Conservation (phyloP, 2,113 vertebrate species). For the Elachura formosa region DNA sequence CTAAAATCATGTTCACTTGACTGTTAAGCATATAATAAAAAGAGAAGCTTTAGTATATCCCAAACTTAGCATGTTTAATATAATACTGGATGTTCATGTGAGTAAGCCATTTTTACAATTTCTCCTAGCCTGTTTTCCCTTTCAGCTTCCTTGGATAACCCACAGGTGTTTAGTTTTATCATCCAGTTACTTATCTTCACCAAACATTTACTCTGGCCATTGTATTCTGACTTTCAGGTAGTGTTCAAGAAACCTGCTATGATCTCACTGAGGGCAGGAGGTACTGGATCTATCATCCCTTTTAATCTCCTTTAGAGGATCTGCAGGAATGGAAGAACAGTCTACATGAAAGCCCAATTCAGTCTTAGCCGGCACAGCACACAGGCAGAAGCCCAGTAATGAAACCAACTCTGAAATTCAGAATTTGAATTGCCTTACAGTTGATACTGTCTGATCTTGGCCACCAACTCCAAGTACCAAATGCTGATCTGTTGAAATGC, state of each 20-base stretch:
- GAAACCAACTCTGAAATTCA: not conserved
- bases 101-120: not conserved
- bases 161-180: not conserved
- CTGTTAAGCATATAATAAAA: conserved; percentile 14
- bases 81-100: not conserved
- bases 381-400: not conserved
- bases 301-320: not conserved
- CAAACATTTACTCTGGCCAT: conserved; percentile 2
- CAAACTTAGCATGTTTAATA: not conserved
- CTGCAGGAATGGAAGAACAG: not conserved
- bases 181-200: not conserved
- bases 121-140: not conserved
- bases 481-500: not conserved
- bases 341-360: not conserved
- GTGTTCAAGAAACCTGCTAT: not conserved
- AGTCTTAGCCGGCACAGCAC: not conserved
- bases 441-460: not conserved
- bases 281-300: not conserved
- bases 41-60: not conserved
- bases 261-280: not conserved
- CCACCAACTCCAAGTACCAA: not conserved
- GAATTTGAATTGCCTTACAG: not conserved
- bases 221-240: not conserved
- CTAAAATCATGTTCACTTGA: conserved; percentile 18
- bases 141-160: not conserved